These are phyloP conservation scores for Hyposmocoma kahamanoa DNA, from an alignment of 1,140 invertebrate genomes.

Conservation along the genomic window DNA sequence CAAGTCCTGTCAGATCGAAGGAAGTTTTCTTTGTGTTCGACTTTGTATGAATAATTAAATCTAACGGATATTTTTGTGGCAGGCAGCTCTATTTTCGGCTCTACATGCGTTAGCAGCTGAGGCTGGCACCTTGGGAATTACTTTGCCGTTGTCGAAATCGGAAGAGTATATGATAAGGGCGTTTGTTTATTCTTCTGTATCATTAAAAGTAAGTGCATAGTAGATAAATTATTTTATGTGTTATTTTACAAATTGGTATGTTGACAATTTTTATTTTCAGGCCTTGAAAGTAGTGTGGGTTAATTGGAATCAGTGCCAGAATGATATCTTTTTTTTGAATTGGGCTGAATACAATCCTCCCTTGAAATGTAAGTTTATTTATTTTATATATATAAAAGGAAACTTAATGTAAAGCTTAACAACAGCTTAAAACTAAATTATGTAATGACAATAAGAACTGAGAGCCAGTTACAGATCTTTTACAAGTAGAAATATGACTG, in stretches of 20 bases:
- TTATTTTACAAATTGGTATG: neutral
- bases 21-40: too few relatives aligned
- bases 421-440: too few relatives aligned
- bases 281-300: conserved; percentile 37
- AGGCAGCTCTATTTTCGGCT: conserved; percentile 42
- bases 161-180: conserved; percentile 39
- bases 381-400: neutral
- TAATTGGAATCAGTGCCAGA: conserved; percentile 42
- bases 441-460: too few relatives aligned
- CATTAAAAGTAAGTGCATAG: conserved; percentile 37
- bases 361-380: conserved; percentile 28
- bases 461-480: too few relatives aligned
- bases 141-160: conserved; percentile 33
- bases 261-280: conserved; percentile 28
- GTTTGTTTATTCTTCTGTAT: conserved; percentile 32
- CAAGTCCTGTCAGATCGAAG: too few relatives aligned
- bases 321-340: conserved; percentile 51
- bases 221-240: too few relatives aligned
- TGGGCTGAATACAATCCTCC: conserved; percentile 48
- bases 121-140: conserved; percentile 40
- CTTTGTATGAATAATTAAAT: too few relatives aligned
- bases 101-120: conserved; percentile 48
- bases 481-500: too few relatives aligned
- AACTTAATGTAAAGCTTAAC: too few relatives aligned
- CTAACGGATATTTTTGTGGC: too few relatives aligned